phyloP scores from a whole-genome alignment of 2,888 invertebrate species.

The Thelaira solivaga region DNA sequence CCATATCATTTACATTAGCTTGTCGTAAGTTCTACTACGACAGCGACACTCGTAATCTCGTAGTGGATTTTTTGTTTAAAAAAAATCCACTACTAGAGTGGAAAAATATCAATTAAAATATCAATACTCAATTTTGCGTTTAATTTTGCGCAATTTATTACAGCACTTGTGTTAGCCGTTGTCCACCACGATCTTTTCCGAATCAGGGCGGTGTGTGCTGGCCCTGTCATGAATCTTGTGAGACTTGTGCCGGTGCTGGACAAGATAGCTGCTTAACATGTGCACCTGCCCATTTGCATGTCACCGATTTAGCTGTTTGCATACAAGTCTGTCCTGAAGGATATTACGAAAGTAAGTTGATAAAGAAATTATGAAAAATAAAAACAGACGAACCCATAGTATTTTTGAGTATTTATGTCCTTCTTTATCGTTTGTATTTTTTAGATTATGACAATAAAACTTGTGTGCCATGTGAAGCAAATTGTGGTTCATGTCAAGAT shows the following conservation, averaged over 20 bases:
- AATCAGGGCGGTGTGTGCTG: conserved; percentile 89
- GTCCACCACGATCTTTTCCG: conserved; percentile 90
- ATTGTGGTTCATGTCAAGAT: conserved; percentile 91
- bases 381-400: background rate
- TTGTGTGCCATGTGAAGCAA: conserved; percentile 90
- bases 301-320: conserved; percentile 90
- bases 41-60: no score
- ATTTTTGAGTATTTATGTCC: background rate
- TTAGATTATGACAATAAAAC: conserved; percentile 84
- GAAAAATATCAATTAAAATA: no score
- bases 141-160: no score
- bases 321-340: conserved; percentile 93
- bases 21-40: no score
- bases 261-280: conserved; percentile 91
- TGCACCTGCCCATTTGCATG: conserved; percentile 88
- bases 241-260: conserved; percentile 91
- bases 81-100: no score
- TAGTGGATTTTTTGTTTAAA: no score
- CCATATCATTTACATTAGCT: no score
- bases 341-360: conserved; percentile 86
- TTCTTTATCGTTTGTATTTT: conserved; percentile 47
- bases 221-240: conserved; percentile 93
- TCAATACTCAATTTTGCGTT: no score
- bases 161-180: conserved; percentile 90
- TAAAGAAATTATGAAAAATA: background rate